Base-by-base conservation (phyloP, 2,888 invertebrate species). In the Octonoba sinensis region DNA sequence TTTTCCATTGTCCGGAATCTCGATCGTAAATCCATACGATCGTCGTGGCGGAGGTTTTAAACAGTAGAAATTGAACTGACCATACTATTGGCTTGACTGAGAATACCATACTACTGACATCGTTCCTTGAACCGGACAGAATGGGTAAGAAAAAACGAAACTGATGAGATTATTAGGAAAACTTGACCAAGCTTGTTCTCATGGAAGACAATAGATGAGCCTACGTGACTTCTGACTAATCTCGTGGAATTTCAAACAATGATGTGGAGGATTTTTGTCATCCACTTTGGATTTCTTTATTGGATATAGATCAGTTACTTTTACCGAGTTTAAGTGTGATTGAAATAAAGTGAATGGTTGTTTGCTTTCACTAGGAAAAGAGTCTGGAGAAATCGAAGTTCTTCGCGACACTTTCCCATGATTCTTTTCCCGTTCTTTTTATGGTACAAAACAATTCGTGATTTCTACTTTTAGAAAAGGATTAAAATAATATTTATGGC, bases 71-170 rank as follows among this genome's bases (percentile, higher is more conserved):
- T 57, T 62, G 76, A 44, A 13, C 54, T 62, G 76, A 64, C 76
- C n/a, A n/a, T n/a, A n/a, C n/a, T n/a, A n/a, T n/a, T n/a, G n/a
- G n/a, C n/a, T n/a, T n/a, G n/a, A n/a, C n/a, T n/a, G n/a, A n/a
- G n/a, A 77, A 77, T 77, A 67, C 51, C 24, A 59, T 44, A 49
- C 67, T 74, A 62, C 62, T 77, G 76, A 70, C 76, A 77, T 77
- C 69, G 70, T 77, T 62, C 76, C 60, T 47, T 54, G 27, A 15
- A 54, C 16, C 13, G 64, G 59, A 71, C 18, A 65, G 16, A 36
- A 36, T 36, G 36, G 36, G 36, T 36, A 36, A 36, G 36, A 36
- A 36, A 36, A 36, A 36, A 36, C 36, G 36, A 36, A 36, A 36
- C 36, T 36, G 76, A 70, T 46, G 46, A 47, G 54, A 20, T 69